Conservation (phyloP, 2,797 vertebrate genomes). For the Lacerta agilis region DNA sequence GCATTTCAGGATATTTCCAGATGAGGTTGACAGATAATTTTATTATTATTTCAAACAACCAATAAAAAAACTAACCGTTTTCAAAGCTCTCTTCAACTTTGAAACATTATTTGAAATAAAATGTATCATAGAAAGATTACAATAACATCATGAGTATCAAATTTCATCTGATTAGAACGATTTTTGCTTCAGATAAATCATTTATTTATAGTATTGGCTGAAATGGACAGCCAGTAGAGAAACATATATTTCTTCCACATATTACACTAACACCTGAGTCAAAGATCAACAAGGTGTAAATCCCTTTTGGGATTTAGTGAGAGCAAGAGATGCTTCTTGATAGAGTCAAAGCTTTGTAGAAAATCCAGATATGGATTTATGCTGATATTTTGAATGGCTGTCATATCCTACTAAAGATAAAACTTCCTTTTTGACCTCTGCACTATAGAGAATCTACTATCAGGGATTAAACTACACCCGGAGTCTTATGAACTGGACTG, state of each 20-base stretch:
- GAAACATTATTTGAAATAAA: background rate
- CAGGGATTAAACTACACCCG: background rate
- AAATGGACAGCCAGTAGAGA: background rate
- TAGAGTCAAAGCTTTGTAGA: slow-evolving; percentile 17
- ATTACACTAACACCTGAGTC: slow-evolving; percentile 6
- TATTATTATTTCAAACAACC: background rate
- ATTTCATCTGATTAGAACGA: background rate
- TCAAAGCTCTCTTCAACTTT: background rate
- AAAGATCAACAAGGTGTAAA: slow-evolving; percentile 17
- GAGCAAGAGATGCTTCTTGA: background rate
- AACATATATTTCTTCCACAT: slow-evolving; percentile 1
- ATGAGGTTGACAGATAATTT: background rate
- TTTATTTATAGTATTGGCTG: background rate
- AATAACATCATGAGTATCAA: background rate
- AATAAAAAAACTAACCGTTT: background rate
- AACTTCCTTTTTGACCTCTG: background rate
- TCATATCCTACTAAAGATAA: background rate
- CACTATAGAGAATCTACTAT: background rate
- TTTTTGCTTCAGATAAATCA: background rate
- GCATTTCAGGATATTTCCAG: background rate
- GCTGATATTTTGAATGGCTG: slow-evolving; percentile 17
- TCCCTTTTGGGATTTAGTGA: background rate
- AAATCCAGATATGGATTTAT: slow-evolving; percentile 12
- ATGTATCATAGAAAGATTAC: background rate
- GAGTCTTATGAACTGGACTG: too few species aligned